Evolutionary conservation across 2,113 vertebrate species (phyloP), one percentile per base, ranked within the genome.

Genomic region (Tonatia bakeri): DNA sequence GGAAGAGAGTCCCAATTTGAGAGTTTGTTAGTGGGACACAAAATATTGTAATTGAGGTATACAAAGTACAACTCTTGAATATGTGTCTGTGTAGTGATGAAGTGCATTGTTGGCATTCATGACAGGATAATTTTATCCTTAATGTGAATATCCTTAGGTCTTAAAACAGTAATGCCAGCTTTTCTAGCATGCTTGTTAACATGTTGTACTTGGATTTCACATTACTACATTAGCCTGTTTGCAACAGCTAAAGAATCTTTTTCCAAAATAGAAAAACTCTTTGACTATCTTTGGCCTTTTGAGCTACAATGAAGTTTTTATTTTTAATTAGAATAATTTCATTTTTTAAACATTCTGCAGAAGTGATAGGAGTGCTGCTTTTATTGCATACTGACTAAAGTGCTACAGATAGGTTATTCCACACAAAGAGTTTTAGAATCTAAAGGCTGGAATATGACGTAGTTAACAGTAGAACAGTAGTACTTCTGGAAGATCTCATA

Each of bases 71-170:
- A 85, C 2, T 28, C 47, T 95, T 79, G 76, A 79, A 56, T 94
- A 26, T 92, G n/a, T 87, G 54, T 93, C 50, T 92, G 0, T 77
- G 38, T 82, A 93, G 59, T 28, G 33, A 16, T 76, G 38, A 94
- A 95, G n/a, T 94, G 33, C 88, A 96, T 96, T 79, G 79, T 67
- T 96, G 81, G 47, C 81, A 87, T 96, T 97, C 69, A 90, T 31
- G 94, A 52, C 16, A 65, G 67, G 85, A 56, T 97, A 95, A 96
- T 97, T 97, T 96, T 97, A 95, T 94, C 76, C 69, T 90, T 94
- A 94, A 70, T 94, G 64, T 80, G 61, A 96, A 79, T 97, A 97
- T 79, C 86, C 67, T 94, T 89, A 87, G 40, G 61, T 92, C 85
- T 97, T 96, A 76, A 94, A 94, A 95, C 87, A 81, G 90, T 91